These are phyloP conservation scores for Pecten maximus DNA, from an alignment of 2,888 invertebrate species.

Conservation along the genomic window DNA sequence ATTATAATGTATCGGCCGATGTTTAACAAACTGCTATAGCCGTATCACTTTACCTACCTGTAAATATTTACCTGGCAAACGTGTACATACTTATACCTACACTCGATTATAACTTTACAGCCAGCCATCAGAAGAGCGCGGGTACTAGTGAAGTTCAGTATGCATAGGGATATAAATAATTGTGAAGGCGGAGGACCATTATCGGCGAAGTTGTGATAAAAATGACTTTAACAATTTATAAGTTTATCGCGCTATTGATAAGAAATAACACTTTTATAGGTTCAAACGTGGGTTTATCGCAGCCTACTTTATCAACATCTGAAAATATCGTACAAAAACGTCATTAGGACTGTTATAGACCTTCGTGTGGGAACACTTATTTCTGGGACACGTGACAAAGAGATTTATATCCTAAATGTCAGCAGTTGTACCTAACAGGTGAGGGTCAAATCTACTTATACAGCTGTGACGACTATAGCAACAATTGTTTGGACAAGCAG, in stretches of 20 bases:
- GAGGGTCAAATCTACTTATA: background rate
- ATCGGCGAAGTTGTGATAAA: conserved; percentile 20
- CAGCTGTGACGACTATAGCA: background rate
- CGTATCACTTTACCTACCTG: background rate
- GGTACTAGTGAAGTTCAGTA: background rate
- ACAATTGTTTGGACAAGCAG: no score
- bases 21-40: background rate
- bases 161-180: background rate
- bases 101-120: background rate
- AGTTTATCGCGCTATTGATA: background rate
- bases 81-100: background rate
- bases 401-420: background rate
- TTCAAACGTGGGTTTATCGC: conserved; percentile 13
- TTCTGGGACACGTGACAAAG: background rate
- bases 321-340: background rate
- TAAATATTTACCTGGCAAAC: background rate
- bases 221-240: background rate
- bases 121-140: background rate
- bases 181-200: background rate
- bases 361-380: background rate
- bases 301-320: background rate
- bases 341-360: background rate
- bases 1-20: background rate
- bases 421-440: background rate
- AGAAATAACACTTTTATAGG: background rate